Percentiles rank a stretch among this genome's conserved stretches.
Evolutionary conservation across 2,797 vertebrate species (phyloP).

Genomic region (Scomberomorus guttatus): DNA sequence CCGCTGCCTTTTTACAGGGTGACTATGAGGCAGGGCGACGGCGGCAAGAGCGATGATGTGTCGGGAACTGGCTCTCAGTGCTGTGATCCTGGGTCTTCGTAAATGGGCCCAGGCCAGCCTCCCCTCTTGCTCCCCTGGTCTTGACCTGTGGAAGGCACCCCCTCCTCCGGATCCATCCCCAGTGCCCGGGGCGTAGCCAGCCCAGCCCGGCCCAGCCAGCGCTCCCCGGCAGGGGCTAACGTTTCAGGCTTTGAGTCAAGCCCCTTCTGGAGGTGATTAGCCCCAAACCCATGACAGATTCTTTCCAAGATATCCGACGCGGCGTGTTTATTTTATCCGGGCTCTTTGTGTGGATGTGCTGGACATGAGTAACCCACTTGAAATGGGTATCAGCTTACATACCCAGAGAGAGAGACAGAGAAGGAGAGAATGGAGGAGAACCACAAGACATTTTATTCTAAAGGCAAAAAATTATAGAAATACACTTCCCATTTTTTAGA

Average conservation of each 20-base stretch:
- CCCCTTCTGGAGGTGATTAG: constrained; percentile 99
- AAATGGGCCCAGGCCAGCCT: constrained; percentile 81
- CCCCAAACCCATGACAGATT: constrained; percentile 99
- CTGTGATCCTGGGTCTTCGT: constrained; percentile 63
- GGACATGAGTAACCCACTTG: constrained; percentile 99
- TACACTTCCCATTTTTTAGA: constrained; percentile 69
- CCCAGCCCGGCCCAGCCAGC: constrained; percentile 66
- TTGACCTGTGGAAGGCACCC: constrained; percentile 95
- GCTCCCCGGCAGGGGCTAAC: constrained; percentile 95
- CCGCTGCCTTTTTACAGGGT: constrained; percentile 85
- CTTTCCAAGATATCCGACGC: constrained; percentile 99
- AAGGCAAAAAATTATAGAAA: constrained; percentile 82
- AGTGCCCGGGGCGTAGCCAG: constrained; percentile 87
- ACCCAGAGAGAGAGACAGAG: constrained; percentile 84
- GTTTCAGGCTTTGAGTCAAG: constrained; percentile 97
- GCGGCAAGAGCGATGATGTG: not conserved
- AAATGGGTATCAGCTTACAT: constrained; percentile 95
- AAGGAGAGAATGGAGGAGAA: constrained; percentile 86
- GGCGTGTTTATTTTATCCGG: constrained; percentile 99
- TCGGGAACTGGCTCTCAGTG: constrained; percentile 15
- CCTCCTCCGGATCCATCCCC: constrained; percentile 76
- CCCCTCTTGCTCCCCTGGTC: constrained; percentile 89
- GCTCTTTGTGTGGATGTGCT: constrained; percentile 99
- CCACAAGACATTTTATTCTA: constrained; percentile 88
- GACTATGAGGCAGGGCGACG: constrained; percentile 2